Percentiles rank a stretch among this genome's conserved stretches.
These are phyloP conservation scores for Lophius piscatorius DNA, from an alignment of 2,113 vertebrate species.

Conservation along the genomic window DNA sequence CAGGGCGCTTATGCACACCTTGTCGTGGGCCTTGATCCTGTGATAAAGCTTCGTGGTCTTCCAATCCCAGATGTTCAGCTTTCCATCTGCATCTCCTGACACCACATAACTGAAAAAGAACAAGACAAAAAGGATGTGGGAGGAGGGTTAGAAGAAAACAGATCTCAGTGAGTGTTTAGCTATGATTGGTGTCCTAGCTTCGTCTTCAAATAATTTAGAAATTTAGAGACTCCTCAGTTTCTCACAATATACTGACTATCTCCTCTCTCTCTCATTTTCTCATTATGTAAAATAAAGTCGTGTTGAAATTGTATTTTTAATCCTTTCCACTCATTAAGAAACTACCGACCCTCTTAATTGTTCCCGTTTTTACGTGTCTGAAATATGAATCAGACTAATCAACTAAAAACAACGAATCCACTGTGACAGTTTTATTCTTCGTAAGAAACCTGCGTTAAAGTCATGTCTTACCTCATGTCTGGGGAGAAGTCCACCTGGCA, in stretches of 20 bases:
- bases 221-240: too few relatives aligned
- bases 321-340: background rate
- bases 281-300: background rate
- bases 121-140: slow-evolving; percentile 9
- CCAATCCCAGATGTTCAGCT: slow-evolving; percentile 99
- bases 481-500: slow-evolving; percentile 99
- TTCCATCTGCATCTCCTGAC: slow-evolving; percentile 99
- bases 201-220: too few relatives aligned
- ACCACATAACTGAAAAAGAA: slow-evolving; percentile 89
- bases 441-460: background rate
- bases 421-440: background rate
- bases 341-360: background rate
- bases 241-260: background rate
- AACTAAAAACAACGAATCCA: background rate
- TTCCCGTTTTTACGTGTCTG: too few relatives aligned
- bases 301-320: background rate
- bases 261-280: background rate
- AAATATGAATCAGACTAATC: too few relatives aligned
- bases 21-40: slow-evolving; percentile 96
- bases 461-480: slow-evolving; percentile 91
- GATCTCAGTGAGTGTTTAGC: background rate
- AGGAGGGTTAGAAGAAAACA: slow-evolving; percentile 7
- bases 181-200: slow-evolving; percentile 29
- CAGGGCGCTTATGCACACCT: slow-evolving; percentile 96
- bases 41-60: slow-evolving; percentile 99